These are phyloP conservation scores for Lordiphosa andalusiaca DNA, from an alignment of 2,888 invertebrate genomes.

Conservation along the genomic window DNA sequence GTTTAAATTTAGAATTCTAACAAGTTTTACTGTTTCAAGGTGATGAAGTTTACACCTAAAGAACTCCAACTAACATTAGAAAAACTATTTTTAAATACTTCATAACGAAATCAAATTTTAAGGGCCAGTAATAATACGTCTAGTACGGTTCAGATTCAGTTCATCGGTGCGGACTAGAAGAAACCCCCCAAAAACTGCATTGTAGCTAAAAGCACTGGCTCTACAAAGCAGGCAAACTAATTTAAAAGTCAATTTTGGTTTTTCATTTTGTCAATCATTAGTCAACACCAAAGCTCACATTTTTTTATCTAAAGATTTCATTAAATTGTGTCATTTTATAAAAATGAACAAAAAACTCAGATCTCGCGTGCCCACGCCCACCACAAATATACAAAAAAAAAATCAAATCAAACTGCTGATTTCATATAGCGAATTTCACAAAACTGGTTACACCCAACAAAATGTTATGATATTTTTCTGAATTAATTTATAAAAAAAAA, in stretches of 20 bases:
- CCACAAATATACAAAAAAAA: conserved; percentile 26
- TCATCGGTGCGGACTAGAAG: too few species aligned
- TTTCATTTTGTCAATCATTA: conserved; percentile 30
- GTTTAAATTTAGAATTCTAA: too few species aligned
- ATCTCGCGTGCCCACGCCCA: conserved; percentile 62
- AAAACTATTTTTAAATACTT: too few species aligned
- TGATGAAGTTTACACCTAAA: too few species aligned
- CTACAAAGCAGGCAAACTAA: conserved; percentile 4
- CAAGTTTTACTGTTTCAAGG: too few species aligned
- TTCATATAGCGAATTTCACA: conserved; percentile 47
- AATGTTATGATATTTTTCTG: conserved; percentile 21
- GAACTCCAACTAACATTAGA: too few species aligned
- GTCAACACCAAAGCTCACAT: conserved; percentile 30
- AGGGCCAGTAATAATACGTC: too few species aligned
- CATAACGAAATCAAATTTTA: too few species aligned
- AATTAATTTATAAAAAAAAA: conserved; percentile 32
- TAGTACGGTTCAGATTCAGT: too few species aligned
- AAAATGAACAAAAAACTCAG: conserved; percentile 40
- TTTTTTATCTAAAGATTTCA: conserved; percentile 36
- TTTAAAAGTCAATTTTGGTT: conserved; percentile 24
- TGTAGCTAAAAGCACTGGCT: too few species aligned
- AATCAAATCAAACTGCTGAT: conserved; percentile 48
- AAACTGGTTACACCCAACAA: conserved; percentile 60
- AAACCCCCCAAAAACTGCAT: too few species aligned
- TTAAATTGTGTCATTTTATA: conserved; percentile 60